phyloP scores from a whole-genome alignment of 2,113 vertebrate species.

The Arothron firmamentum region DNA sequence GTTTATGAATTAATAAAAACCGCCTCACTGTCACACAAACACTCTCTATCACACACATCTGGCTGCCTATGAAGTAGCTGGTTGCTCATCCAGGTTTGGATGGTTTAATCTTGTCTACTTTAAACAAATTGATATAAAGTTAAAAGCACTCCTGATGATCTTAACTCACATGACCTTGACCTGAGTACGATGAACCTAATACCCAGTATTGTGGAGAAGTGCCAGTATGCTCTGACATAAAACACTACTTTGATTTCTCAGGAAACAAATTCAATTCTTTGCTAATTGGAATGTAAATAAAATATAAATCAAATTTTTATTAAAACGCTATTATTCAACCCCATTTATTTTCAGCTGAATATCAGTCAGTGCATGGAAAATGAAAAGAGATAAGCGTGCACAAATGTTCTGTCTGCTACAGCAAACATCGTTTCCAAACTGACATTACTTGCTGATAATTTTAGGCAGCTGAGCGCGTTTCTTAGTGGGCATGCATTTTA shows the following conservation, averaged over 20 bases:
- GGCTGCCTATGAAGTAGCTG: slow-evolving; percentile 16
- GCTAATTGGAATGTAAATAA: no score
- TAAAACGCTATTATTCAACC: no score
- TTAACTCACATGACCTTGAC: no score
- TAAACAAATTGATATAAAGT: no score
- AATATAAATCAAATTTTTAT: no score
- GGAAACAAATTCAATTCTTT: no score
- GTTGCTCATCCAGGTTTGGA: background rate
- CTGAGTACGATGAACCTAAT: no score
- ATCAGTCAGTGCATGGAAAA: background rate
- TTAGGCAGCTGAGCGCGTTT: slow-evolving; percentile 12
- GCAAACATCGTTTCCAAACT: slow-evolving; percentile 31
- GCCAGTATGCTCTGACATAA: no score
- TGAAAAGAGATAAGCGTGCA: background rate
- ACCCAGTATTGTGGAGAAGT: no score
- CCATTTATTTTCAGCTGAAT: background rate
- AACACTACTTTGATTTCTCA: no score
- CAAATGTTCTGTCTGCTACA: background rate
- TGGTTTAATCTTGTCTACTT: background rate
- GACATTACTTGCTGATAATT: slow-evolving; percentile 23
- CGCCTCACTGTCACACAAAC: slow-evolving; percentile 47
- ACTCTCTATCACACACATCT: slow-evolving; percentile 30
- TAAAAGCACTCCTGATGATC: no score
- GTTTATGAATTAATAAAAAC: slow-evolving; percentile 67
- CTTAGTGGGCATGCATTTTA: slow-evolving; percentile 18